Conservation (phyloP, 2,113 vertebrate species). For the Polyodon spathula region DNA sequence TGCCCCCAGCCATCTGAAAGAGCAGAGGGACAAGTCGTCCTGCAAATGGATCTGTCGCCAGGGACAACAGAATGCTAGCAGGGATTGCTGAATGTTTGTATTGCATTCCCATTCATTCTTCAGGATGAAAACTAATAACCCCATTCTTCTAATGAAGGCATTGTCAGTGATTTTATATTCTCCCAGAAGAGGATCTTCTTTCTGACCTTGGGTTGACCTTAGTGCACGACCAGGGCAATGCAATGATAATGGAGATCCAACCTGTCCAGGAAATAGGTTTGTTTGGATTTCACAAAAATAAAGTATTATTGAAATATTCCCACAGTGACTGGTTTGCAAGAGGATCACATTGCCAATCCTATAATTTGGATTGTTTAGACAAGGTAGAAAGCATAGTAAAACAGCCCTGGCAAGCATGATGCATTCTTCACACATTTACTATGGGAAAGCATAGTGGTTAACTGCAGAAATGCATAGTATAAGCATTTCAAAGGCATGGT, state of each 20-base stretch:
- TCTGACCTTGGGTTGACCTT: background rate
- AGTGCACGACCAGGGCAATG: background rate
- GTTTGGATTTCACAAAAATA: no score
- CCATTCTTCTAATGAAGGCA: background rate
- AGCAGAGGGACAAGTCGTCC: background rate
- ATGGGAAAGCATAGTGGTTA: no score
- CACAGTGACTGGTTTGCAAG: no score
- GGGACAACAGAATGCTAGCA: background rate
- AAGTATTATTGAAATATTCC: no score
- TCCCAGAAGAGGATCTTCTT: background rate
- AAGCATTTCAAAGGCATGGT: no score
- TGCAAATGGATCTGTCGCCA: background rate
- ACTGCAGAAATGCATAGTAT: no score
- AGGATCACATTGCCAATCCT: no score
- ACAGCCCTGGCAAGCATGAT: no score
- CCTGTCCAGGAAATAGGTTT: no score
- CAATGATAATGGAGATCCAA: background rate
- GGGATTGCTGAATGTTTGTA: background rate
- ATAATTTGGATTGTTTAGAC: no score
- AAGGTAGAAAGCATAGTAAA: no score
- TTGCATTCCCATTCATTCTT: background rate
- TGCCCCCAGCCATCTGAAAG: background rate
- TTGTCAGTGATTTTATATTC: background rate
- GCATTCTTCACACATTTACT: no score
- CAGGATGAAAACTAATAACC: background rate